phyloP scores from a whole-genome alignment of 2,888 invertebrate species.

The Protodeltote pygarga region DNA sequence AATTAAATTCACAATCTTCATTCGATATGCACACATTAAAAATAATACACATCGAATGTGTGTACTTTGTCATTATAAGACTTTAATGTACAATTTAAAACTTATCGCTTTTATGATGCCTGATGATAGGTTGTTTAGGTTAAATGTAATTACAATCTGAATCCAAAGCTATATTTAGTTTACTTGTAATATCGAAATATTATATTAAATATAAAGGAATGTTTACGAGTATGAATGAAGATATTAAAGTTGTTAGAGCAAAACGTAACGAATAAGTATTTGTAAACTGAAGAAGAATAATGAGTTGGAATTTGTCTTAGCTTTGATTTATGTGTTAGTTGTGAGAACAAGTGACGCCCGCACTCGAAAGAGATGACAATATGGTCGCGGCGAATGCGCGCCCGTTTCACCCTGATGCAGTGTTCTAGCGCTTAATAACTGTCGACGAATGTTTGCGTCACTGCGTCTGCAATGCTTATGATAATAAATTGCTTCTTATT shows the following conservation, averaged over 20 bases:
- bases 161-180: constrained; percentile 32
- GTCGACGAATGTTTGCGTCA: constrained; percentile 84
- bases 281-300: constrained; percentile 63
- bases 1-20: constrained; percentile 73
- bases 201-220: constrained; percentile 2
- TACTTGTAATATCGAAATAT: constrained; percentile 42
- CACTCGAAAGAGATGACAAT: constrained; percentile 69
- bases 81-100: constrained; percentile 53
- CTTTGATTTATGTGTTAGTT: constrained; percentile 68
- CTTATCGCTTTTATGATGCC: constrained; percentile 53
- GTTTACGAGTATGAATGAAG: constrained; percentile 21
- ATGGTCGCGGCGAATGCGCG: constrained; percentile 61
- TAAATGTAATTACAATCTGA: constrained; percentile 49
- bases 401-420: constrained; percentile 69
- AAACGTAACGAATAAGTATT: constrained; percentile 20
- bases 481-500: constrained; percentile 84
- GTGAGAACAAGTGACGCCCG: constrained; percentile 63
- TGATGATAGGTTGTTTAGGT: constrained; percentile 45
- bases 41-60: constrained; percentile 44
- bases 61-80: constrained; percentile 41
- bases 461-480: constrained; percentile 75
- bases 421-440: constrained; percentile 83
- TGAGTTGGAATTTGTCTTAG: constrained; percentile 68
- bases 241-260: constrained; percentile 10
- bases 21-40: constrained; percentile 48